These are phyloP conservation scores for Matsumurasca onukii DNA, from an alignment of 1,140 invertebrate species.

Conservation along the genomic window DNA sequence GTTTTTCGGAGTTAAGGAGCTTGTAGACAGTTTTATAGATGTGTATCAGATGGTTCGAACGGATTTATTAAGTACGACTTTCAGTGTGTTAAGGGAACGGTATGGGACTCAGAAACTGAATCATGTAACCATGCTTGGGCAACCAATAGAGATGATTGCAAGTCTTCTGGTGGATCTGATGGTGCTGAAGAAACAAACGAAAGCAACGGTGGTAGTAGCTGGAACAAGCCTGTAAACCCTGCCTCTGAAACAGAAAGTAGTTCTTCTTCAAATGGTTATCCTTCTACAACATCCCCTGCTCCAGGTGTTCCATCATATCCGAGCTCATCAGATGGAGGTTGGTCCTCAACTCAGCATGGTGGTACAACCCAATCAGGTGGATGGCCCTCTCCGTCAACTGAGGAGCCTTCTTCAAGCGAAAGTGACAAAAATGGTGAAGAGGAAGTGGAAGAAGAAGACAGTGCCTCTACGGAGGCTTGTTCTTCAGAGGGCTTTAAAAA, in stretches of 20 bases:
- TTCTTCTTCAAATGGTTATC: too few relatives aligned
- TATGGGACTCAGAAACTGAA: constrained; percentile 60
- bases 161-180: constrained; percentile 8
- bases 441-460: background rate
- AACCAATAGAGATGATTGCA: constrained; percentile 47
- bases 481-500: constrained; percentile 56
- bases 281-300: too few relatives aligned
- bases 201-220: background rate
- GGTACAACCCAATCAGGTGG: constrained; percentile 9
- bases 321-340: background rate
- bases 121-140: constrained; percentile 62
- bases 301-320: background rate
- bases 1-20: constrained; percentile 59
- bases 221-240: background rate
- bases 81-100: constrained; percentile 62
- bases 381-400: constrained; percentile 28
- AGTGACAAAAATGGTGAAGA: background rate
- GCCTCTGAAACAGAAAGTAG: too few relatives aligned
- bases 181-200: background rate
- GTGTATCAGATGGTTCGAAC: constrained; percentile 59
- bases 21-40: constrained; percentile 68
- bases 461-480: constrained; percentile 28
- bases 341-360: constrained; percentile 9
- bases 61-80: constrained; percentile 61
- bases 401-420: constrained; percentile 20